A percentile compares a stretch with the other conserved stretches of the same genome.
Evolutionary conservation across 2,113 vertebrate species (phyloP).

Genomic region (Eleginops maclovinus): DNA sequence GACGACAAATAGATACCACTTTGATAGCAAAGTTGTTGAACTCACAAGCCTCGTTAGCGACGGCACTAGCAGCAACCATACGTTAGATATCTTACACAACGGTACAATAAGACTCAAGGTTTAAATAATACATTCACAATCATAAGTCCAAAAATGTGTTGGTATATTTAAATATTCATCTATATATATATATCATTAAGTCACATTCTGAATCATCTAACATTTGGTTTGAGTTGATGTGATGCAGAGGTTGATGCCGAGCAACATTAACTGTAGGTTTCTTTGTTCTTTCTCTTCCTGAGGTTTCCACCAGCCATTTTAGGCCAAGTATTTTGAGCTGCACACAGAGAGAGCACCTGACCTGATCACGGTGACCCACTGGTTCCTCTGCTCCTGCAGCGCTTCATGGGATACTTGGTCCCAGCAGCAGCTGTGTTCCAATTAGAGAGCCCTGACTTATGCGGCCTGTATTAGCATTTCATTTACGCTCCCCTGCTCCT

Average conservation of each 20-base stretch:
- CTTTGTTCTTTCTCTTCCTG: conserved; percentile 25
- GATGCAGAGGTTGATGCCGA: background rate
- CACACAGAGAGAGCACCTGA: conserved; percentile 65
- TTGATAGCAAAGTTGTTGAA: too few species aligned
- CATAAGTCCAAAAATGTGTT: too few species aligned
- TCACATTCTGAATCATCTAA: background rate
- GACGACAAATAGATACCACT: too few species aligned
- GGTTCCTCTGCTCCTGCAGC: conserved; percentile 67
- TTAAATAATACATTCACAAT: background rate
- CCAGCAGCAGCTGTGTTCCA: conserved; percentile 88
- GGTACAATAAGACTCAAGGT: too few species aligned
- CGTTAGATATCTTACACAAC: too few species aligned
- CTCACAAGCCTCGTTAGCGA: too few species aligned
- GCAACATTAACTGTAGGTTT: background rate
- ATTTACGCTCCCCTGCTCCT: conserved; percentile 82
- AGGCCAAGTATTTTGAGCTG: conserved; percentile 73
- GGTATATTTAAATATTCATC: too few species aligned
- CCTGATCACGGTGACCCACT: conserved; percentile 74
- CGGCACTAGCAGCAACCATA: too few species aligned
- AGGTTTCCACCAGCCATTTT: conserved; percentile 45
- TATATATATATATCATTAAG: too few species aligned
- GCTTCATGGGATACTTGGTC: conserved; percentile 76
- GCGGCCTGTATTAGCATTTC: conserved; percentile 88
- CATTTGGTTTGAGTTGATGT: background rate
- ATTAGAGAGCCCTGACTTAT: conserved; percentile 87